phyloP scores from a whole-genome alignment of 2,797 vertebrate species.

The Bovichtus diacanthus region DNA sequence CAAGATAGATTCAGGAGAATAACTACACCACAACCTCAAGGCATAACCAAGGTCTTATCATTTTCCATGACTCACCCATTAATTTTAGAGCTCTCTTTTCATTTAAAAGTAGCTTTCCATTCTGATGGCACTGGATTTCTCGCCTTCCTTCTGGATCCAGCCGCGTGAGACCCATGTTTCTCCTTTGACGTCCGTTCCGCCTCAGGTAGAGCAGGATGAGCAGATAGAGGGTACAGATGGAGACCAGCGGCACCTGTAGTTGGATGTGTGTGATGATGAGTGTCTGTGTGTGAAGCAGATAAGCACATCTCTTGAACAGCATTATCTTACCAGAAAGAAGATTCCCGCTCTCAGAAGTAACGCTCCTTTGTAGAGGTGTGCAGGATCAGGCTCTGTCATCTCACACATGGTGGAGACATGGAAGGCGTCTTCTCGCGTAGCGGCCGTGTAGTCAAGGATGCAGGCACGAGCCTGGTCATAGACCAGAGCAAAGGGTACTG shows the following conservation, averaged over 20 bases:
- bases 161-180: constrained; percentile 80
- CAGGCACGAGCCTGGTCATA: constrained; percentile 83
- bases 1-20: not conserved
- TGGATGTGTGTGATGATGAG: constrained; percentile 4
- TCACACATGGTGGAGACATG: constrained; percentile 86
- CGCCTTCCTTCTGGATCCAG: constrained; percentile 49
- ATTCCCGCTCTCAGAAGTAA: constrained; percentile 80
- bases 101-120: constrained; percentile 78
- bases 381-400: constrained; percentile 85
- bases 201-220: constrained; percentile 82
- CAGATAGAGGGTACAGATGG: constrained; percentile 83
- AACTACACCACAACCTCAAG: not conserved
- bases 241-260: constrained; percentile 76
- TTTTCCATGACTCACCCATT: constrained; percentile 78
- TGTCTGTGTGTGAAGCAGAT: not conserved
- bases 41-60: not conserved
- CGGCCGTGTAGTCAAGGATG: constrained; percentile 84
- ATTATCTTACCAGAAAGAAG: constrained; percentile 80
- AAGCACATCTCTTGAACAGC: not conserved
- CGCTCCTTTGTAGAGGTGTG: constrained; percentile 81
- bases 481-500: constrained; percentile 85
- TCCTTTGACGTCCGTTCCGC: constrained; percentile 80
- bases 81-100: constrained; percentile 85
- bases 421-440: constrained; percentile 75
- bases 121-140: constrained; percentile 69